Evolutionary conservation across 2,113 vertebrate species (phyloP).

Genomic region (human (Homo sapiens)): DNA sequence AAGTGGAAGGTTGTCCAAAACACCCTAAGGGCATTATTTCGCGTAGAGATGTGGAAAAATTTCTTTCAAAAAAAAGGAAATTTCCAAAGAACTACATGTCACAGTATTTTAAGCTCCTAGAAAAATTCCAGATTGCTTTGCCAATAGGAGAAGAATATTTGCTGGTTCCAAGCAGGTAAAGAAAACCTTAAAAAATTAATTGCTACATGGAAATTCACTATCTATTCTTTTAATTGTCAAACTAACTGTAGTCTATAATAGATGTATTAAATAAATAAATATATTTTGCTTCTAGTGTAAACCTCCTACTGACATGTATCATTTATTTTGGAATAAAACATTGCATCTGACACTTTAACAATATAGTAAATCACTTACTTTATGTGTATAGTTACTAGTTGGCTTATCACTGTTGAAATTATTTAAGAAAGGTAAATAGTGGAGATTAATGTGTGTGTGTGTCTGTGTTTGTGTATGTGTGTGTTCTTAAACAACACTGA

Average conservation of each 20-base stretch:
- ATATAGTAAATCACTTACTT: background rate
- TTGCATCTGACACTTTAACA: slow-evolving; percentile 14
- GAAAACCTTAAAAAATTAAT: slow-evolving; percentile 22
- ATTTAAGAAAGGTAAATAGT: background rate
- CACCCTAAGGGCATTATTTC: slow-evolving; percentile 91
- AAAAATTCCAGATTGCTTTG: slow-evolving; percentile 96
- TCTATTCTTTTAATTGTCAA: background rate
- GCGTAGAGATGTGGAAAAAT: slow-evolving; percentile 90
- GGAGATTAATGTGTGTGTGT: background rate
- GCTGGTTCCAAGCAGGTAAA: slow-evolving; percentile 95
- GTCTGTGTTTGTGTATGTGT: background rate
- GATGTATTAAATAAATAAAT: background rate
- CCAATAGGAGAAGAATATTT: slow-evolving; percentile 93
- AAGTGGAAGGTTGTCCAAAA: slow-evolving; percentile 86
- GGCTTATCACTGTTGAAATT: background rate
- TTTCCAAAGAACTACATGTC: slow-evolving; percentile 92
- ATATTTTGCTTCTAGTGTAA: background rate
- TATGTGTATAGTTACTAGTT: slow-evolving; percentile 11
- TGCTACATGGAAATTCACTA: background rate
- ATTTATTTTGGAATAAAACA: slow-evolving; percentile 25
- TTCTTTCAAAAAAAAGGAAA: slow-evolving; percentile 89
- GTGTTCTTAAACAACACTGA: background rate
- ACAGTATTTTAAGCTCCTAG: slow-evolving; percentile 95
- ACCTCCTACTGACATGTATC: background rate
- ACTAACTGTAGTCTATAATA: slow-evolving; percentile 10